Base-by-base conservation (phyloP, 2,888 invertebrate species). In the Netelia inedita region DNA sequence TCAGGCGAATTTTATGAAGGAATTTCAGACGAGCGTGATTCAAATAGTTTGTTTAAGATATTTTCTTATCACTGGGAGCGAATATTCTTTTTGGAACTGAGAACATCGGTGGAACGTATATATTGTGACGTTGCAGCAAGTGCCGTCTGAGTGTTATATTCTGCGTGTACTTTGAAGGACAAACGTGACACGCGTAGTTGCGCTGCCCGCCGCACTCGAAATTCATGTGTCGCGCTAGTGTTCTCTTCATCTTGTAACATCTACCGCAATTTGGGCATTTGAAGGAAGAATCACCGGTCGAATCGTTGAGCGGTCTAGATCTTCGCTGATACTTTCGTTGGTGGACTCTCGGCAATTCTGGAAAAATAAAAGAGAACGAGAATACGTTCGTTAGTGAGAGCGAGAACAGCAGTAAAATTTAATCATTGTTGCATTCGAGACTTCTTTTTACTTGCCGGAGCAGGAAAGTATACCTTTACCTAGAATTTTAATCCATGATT, bases 131-230 rank as follows among this genome's bases (percentile, higher is more conserved):
- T 57, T 90, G 89, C 28, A 90, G 76, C 71, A 92, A 72, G 46
- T 92, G 91, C 68, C 91, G 89, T 41, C 91, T 88, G 0, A 92
- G 85, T 55, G 89, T 91, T 82, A 89, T 90, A 59, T 91, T 91
- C 72, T 92, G 91, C 16, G 91, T 90, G 83, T 91, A 92, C 68
- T 89, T 90, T 3, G 88, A 88, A 2, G 86, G 87, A 71, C 92
- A 92, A 6, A 92, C 74, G 66, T 88, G 85, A 74, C 93, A 93
- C 2, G 85, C 86, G 71, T 91, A 92, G 55, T 88, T 89, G n/a
- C 89, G 86, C 28, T 92, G 90, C 66, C 90, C 91, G 2, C 93
- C 93, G 88, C 94, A 95, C 85, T 94, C 94, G 84, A 93, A 94
- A 83, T 93, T 94, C 87, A 93, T 89, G 83, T 94, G 94, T 55